phyloP scores from a whole-genome alignment of 2,113 vertebrate species.

The Picathartes gymnocephalus region DNA sequence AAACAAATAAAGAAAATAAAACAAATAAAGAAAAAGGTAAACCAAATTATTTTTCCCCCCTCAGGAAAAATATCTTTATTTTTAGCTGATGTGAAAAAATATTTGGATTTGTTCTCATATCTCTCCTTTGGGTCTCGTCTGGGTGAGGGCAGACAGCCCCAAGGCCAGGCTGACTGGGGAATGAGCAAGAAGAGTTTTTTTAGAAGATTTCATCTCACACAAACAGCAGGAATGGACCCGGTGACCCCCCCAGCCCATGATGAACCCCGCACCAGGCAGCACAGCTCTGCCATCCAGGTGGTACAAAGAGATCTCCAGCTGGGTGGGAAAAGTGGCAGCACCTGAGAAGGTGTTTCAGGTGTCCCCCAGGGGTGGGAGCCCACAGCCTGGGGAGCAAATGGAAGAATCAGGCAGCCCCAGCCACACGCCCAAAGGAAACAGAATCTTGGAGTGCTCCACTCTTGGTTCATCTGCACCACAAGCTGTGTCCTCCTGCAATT shows the following conservation, averaged over 20 bases:
- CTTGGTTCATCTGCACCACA: background rate
- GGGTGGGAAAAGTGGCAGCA: background rate
- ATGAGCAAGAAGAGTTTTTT: background rate
- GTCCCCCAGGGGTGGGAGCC: too few species aligned
- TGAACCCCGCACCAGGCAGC: background rate
- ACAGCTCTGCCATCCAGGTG: background rate
- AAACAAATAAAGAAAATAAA: background rate
- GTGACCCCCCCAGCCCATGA: too few species aligned
- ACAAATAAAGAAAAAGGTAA: background rate
- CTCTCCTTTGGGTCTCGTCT: background rate
- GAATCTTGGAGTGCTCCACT: rapidly evolving
- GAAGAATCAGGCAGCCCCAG: background rate
- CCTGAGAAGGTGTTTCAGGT: background rate
- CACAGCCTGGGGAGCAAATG: background rate
- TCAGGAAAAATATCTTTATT: background rate
- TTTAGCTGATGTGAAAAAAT: background rate
- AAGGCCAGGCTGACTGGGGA: background rate
- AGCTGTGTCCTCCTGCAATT: background rate
- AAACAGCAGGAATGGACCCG: background rate
- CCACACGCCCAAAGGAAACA: background rate
- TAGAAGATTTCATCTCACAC: background rate
- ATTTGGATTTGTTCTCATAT: background rate
- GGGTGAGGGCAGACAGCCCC: background rate
- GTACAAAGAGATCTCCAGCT: background rate
- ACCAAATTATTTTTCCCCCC: background rate